Evolutionary conservation across 2,797 vertebrate species (phyloP).

Genomic region (Melanotaenia parkinsoni): DNA sequence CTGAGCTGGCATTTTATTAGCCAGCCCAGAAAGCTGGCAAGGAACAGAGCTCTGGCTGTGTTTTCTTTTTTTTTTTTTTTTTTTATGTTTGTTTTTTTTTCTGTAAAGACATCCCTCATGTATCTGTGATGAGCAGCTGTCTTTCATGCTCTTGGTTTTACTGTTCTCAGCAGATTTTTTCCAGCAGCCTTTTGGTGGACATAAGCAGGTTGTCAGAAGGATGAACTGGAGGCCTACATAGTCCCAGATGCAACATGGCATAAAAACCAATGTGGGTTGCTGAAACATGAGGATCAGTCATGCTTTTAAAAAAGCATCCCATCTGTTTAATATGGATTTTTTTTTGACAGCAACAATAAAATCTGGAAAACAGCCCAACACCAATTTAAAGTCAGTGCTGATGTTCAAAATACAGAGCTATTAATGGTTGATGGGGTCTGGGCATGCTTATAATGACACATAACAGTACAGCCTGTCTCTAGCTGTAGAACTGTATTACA

Average conservation of each 20-base stretch:
- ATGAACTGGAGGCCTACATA: slow-evolving; percentile 12
- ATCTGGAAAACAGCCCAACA: slow-evolving; percentile 40
- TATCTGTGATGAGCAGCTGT: slow-evolving; percentile 63
- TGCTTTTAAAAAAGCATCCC: slow-evolving; percentile 40
- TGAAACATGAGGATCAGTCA: slow-evolving; percentile 50
- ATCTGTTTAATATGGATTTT: slow-evolving; percentile 41
- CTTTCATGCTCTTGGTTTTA: slow-evolving; percentile 34
- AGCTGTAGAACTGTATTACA: slow-evolving; percentile 20
- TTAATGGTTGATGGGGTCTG: slow-evolving; percentile 34
- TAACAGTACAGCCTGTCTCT: slow-evolving; percentile 8
- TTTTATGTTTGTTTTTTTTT: neutral
- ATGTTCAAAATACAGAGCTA: slow-evolving; percentile 28
- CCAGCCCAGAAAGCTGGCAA: slow-evolving; percentile 37
- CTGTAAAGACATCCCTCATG: slow-evolving; percentile 40
- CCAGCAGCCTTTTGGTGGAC: slow-evolving; percentile 10
- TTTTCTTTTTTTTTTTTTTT: slow-evolving; percentile 21
- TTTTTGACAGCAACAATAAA: slow-evolving; percentile 37
- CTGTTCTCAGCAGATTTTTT: slow-evolving; percentile 52
- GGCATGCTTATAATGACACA: slow-evolving; percentile 44
- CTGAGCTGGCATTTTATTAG: slow-evolving; percentile 69
- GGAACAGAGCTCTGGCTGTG: slow-evolving; percentile 13
- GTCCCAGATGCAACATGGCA: slow-evolving; percentile 27
- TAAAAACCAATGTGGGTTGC: slow-evolving; percentile 5
- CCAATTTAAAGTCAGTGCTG: slow-evolving; percentile 36
- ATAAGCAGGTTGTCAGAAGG: slow-evolving; percentile 22